Evolutionary conservation across 2,113 vertebrate genomes (phyloP).

Genomic region (Verasper variegatus): DNA sequence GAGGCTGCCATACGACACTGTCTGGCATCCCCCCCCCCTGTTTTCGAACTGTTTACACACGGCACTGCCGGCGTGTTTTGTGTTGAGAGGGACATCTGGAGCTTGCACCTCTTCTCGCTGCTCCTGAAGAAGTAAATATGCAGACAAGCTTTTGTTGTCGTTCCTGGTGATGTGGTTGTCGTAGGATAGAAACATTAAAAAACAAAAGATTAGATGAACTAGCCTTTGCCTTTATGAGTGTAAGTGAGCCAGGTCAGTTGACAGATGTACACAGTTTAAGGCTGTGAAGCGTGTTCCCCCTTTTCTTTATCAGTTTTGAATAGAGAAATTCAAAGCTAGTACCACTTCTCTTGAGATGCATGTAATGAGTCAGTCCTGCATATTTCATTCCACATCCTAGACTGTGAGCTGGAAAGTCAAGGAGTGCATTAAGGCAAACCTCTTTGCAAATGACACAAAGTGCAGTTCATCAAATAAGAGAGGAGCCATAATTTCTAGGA

Average conservation of each 20-base stretch:
- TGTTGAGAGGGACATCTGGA: conserved; percentile 19
- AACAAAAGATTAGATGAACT: background rate
- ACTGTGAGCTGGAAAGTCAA: too few species aligned
- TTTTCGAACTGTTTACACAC: conserved; percentile 39
- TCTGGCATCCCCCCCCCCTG: conserved; percentile 11
- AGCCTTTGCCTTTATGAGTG: background rate
- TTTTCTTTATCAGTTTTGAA: background rate
- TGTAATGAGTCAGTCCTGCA: background rate
- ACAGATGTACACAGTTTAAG: background rate
- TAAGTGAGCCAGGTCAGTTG: too few species aligned
- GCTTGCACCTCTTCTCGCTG: conserved; percentile 12
- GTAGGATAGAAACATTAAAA: background rate
- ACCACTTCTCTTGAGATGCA: background rate
- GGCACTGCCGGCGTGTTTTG: conserved; percentile 13
- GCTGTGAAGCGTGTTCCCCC: background rate
- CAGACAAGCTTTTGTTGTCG: conserved; percentile 7
- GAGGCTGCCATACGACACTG: conserved; percentile 38
- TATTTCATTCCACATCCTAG: background rate
- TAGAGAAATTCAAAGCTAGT: background rate
- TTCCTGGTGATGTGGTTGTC: background rate
- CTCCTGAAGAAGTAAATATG: background rate
- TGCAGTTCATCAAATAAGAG: background rate
- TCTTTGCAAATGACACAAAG: too few species aligned
- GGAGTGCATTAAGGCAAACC: too few species aligned
- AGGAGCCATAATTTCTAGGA: background rate